Conservation (phyloP, 2,888 invertebrate species). For the Antitype chi region DNA sequence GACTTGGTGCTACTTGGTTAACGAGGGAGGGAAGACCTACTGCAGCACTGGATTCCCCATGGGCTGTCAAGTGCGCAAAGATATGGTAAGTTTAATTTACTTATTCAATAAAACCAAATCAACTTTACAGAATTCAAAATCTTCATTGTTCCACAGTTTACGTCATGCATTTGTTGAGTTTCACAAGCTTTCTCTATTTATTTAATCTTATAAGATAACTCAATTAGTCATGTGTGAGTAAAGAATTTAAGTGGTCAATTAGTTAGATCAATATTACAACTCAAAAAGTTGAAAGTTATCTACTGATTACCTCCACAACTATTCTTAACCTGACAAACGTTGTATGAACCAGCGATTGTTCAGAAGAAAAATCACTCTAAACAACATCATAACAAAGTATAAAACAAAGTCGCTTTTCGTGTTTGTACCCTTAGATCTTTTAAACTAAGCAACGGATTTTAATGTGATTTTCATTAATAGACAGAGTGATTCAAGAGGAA, state of each 20-base stretch:
- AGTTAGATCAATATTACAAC: constrained; percentile 25
- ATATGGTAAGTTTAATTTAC: constrained; percentile 80
- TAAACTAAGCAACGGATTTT: no score
- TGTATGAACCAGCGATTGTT: neutral
- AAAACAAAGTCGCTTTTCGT: no score
- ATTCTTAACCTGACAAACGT: neutral
- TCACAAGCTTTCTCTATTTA: constrained; percentile 13
- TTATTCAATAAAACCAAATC: neutral
- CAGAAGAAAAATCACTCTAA: neutral
- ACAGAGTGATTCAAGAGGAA: no score
- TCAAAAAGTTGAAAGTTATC: constrained; percentile 25
- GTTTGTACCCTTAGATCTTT: no score
- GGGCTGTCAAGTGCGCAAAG: constrained; percentile 96
- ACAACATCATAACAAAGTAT: neutral
- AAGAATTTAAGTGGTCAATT: constrained; percentile 32
- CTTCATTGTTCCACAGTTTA: neutral
- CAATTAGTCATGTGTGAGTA: constrained; percentile 27
- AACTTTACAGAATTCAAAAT: neutral
- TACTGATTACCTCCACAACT: neutral
- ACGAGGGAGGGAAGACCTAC: constrained; percentile 93
- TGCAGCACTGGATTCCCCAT: constrained; percentile 99
- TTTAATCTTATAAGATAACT: constrained; percentile 18
- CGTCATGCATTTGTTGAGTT: constrained; percentile 9
- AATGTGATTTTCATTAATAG: no score
- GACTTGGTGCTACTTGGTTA: constrained; percentile 98